Percentiles rank a stretch among this genome's conserved stretches.
These are phyloP conservation scores for Ctenodactylus gundi DNA, from an alignment of 2,113 vertebrate genomes.

Conservation along the genomic window DNA sequence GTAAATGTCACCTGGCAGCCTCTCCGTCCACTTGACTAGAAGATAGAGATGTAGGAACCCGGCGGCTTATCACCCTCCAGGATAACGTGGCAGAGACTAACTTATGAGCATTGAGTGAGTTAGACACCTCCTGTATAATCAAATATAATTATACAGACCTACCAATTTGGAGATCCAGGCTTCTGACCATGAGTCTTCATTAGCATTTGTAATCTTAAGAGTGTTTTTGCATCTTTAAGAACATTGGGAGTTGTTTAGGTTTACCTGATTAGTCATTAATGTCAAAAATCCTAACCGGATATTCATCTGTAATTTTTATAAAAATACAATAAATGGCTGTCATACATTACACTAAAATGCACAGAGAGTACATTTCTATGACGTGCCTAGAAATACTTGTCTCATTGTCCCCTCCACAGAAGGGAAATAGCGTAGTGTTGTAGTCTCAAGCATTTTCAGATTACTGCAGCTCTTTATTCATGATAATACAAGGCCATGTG, in stretches of 20 bases:
- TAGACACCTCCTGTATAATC: conserved; percentile 7
- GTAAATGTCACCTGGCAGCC: neutral
- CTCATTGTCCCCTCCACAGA: neutral
- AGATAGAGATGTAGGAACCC: conserved; percentile 24
- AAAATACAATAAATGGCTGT: neutral
- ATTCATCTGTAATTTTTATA: neutral
- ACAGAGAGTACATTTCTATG: neutral
- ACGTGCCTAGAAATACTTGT: conserved; percentile 28
- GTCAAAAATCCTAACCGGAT: conserved; percentile 14
- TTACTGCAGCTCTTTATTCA: neutral
- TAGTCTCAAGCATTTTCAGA: neutral
- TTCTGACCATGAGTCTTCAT: conserved; percentile 33
- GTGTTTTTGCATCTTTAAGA: conserved; percentile 48
- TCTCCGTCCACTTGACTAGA: conserved; percentile 44
- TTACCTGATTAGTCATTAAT: conserved; percentile 42
- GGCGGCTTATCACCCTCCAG: conserved; percentile 16
- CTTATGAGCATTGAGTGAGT: conserved; percentile 24
- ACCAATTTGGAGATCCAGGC: conserved; percentile 33
- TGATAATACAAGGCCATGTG: neutral
- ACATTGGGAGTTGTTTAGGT: neutral
- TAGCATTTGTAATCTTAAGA: conserved; percentile 45
- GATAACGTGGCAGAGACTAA: conserved; percentile 48
- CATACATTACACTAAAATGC: neutral
- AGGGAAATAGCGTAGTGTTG: conserved; percentile 48
- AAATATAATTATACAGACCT: conserved; percentile 17